Evolutionary conservation across 2,797 vertebrate species (phyloP).

Genomic region (Gobio occitaniae): DNA sequence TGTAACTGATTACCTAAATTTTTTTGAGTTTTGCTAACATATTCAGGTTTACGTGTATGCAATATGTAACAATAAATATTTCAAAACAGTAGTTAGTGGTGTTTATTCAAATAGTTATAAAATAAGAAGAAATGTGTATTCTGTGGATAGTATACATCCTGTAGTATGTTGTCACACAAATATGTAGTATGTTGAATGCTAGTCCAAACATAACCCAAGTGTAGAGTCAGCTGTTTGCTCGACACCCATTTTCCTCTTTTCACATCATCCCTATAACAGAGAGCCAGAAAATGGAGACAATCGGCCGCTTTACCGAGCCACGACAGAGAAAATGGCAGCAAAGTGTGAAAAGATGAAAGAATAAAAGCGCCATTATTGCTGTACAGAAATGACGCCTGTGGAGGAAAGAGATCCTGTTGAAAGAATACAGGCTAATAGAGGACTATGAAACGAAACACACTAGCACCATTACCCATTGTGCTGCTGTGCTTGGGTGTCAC

Average conservation of each 20-base stretch:
- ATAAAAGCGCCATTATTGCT: conserved; percentile 54
- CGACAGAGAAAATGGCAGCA: conserved; percentile 58
- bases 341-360: conserved; percentile 61
- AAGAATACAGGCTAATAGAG: conserved; percentile 62
- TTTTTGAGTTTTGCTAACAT: too few relatives aligned
- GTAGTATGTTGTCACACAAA: not conserved
- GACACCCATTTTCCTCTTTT: conserved; percentile 28
- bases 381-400: conserved; percentile 41
- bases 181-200: not conserved
- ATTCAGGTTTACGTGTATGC: too few relatives aligned
- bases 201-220: not conserved
- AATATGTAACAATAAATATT: too few relatives aligned
- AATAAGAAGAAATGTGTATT: not conserved
- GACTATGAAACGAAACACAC: conserved; percentile 66
- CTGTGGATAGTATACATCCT: not conserved
- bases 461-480: conserved; percentile 71
- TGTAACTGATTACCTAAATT: too few relatives aligned
- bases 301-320: conserved; percentile 13
- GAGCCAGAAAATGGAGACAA: conserved; percentile 21
- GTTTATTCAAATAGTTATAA: too few relatives aligned
- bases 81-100: too few relatives aligned
- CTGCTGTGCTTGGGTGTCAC: conserved; percentile 75
- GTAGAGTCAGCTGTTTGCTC: not conserved
- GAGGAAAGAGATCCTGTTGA: conserved; percentile 52
- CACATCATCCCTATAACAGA: not conserved